These are phyloP conservation scores for Dreissena polymorpha DNA, from an alignment of 1,140 invertebrate genomes.

Conservation along the genomic window DNA sequence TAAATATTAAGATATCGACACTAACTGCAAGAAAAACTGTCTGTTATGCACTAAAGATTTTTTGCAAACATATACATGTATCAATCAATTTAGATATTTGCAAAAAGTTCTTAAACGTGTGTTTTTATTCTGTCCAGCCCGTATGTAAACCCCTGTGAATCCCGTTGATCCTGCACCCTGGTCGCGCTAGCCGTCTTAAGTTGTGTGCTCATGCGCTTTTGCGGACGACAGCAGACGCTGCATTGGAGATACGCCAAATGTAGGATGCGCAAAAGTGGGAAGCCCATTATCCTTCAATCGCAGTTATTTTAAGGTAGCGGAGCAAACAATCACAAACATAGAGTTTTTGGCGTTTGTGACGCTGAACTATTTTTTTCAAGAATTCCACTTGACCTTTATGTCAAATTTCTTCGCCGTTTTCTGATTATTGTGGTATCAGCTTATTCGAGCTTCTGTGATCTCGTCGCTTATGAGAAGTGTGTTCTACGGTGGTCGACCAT, in stretches of 20 bases:
- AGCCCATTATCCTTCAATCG: constrained; percentile 22
- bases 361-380: constrained; percentile 70
- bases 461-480: constrained; percentile 55
- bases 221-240: constrained; percentile 70
- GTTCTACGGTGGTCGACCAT: too few species aligned
- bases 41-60: too few species aligned
- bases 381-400: constrained; percentile 67
- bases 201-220: constrained; percentile 68
- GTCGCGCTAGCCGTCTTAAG: constrained; percentile 69
- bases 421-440: constrained; percentile 64
- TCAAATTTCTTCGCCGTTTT: constrained; percentile 69
- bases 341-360: constrained; percentile 71
- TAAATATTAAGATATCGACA: too few species aligned
- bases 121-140: too few species aligned
- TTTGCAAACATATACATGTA: too few species aligned
- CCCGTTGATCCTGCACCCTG: too few species aligned
- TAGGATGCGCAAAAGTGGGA: constrained; percentile 1
- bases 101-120: too few species aligned
- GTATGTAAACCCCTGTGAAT: too few species aligned
- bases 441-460: constrained; percentile 57
- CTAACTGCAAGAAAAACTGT: too few species aligned
- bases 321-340: constrained; percentile 64
- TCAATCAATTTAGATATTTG: too few species aligned
- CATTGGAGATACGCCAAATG: constrained; percentile 64
- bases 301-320: constrained; percentile 54